Percentiles rank a stretch among this genome's conserved stretches.
Evolutionary conservation across 2,113 vertebrate species (phyloP).

Genomic region (Osmerus eperlanus): DNA sequence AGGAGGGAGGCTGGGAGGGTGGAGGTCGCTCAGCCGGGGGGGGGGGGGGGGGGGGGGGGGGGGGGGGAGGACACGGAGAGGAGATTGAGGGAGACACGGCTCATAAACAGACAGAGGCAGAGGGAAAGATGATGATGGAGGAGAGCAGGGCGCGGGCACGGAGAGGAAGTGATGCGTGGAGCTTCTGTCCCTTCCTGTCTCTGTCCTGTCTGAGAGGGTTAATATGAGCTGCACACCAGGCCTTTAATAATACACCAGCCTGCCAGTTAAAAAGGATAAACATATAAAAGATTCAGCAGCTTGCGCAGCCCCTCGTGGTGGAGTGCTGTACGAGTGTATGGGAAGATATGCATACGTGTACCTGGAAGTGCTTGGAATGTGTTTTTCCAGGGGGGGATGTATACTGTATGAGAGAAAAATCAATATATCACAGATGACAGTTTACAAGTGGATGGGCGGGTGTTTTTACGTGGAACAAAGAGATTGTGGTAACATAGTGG

Average conservation of each 20-base stretch:
- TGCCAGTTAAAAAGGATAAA: slow-evolving; percentile 71
- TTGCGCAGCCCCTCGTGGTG: slow-evolving; percentile 50
- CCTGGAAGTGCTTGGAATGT: neutral
- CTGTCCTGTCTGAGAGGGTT: slow-evolving; percentile 61
- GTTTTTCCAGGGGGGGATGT: neutral
- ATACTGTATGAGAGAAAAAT: slow-evolving; percentile 9
- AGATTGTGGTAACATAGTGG: slow-evolving; percentile 19
- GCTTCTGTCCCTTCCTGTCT: slow-evolving; percentile 42
- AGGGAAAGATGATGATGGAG: slow-evolving; percentile 56
- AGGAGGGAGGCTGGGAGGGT: slow-evolving; percentile 27
- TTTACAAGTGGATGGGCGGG: slow-evolving; percentile 1
- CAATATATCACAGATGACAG: neutral
- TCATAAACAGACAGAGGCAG: slow-evolving; percentile 50
- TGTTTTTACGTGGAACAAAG: neutral
- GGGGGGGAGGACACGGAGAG: slow-evolving; percentile 24
- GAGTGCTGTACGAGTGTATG: slow-evolving; percentile 22
- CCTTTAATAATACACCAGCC: slow-evolving; percentile 68
- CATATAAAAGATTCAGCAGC: slow-evolving; percentile 69
- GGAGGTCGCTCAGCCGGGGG: slow-evolving; percentile 17
- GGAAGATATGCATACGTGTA: neutral
- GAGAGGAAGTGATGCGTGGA: slow-evolving; percentile 20
- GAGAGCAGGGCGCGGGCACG: neutral
- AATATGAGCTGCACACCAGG: slow-evolving; percentile 55
- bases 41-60: neutral
- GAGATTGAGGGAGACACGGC: slow-evolving; percentile 48